Conservation (phyloP, 2,797 vertebrate genomes). For the Gobio occitaniae region DNA sequence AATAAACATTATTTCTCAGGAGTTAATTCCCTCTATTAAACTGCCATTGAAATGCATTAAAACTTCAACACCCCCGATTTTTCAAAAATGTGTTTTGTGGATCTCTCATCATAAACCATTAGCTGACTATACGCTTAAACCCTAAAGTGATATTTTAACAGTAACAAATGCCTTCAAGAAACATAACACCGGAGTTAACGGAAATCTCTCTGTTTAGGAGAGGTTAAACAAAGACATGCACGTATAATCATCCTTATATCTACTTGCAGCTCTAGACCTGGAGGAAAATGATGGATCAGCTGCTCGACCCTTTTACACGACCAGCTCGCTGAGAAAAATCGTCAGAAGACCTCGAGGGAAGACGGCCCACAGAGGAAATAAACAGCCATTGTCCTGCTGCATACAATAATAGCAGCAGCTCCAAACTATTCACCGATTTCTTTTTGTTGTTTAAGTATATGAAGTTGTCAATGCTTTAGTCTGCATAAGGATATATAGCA, state of each 20-base stretch:
- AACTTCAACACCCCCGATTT: constrained; percentile 8
- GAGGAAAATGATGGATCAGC: constrained; percentile 66
- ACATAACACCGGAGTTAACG: not conserved
- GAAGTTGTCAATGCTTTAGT: not conserved
- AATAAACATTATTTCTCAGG: constrained; percentile 24
- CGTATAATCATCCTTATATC: not conserved
- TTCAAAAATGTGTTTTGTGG: not conserved
- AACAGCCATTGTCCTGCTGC: not conserved
- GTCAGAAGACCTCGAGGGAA: constrained; percentile 39
- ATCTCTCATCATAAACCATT: constrained; percentile 44
- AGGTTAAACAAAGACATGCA: not conserved
- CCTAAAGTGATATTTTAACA: not conserved
- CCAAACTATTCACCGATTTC: not conserved
- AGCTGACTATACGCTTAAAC: not conserved
- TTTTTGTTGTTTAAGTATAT: not conserved
- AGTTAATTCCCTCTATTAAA: constrained; percentile 22
- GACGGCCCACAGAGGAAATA: not conserved
- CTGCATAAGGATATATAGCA: not conserved
- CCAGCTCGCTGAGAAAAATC: constrained; percentile 63
- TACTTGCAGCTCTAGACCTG: constrained; percentile 67
- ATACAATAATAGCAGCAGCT: not conserved
- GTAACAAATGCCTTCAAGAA: not conserved
- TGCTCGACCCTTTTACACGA: constrained; percentile 65
- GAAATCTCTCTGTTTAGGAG: not conserved
- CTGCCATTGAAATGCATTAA: constrained; percentile 31